phyloP scores from a whole-genome alignment of 2,797 vertebrate species.

The Pipistrellus nathusii region DNA sequence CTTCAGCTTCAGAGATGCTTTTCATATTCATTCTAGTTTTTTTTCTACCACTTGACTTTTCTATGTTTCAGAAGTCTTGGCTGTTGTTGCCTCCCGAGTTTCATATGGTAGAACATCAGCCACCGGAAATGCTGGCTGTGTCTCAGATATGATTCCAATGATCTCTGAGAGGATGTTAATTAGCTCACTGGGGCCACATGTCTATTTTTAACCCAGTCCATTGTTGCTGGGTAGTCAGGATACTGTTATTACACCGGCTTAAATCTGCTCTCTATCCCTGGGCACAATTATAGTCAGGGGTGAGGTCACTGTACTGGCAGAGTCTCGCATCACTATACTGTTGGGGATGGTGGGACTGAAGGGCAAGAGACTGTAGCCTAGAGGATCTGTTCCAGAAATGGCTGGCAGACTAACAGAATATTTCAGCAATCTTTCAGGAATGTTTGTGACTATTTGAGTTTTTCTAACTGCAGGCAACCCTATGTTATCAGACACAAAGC shows the following conservation, averaged over 20 bases:
- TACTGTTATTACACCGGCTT: neutral
- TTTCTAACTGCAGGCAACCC: conserved; percentile 21
- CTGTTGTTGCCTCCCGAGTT: neutral
- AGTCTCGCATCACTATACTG: neutral
- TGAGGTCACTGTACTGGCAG: neutral
- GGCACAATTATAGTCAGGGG: neutral
- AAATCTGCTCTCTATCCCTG: neutral
- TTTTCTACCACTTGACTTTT: neutral
- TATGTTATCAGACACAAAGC: neutral
- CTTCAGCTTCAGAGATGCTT: neutral
- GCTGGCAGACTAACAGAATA: neutral
- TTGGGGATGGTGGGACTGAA: neutral
- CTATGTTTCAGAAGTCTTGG: neutral
- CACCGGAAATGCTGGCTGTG: neutral
- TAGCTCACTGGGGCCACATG: neutral
- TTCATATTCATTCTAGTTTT: neutral
- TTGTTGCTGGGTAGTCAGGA: neutral
- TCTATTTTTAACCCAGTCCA: neutral
- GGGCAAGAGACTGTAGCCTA: neutral
- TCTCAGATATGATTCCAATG: conserved; percentile 8
- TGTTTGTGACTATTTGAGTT: neutral
- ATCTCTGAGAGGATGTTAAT: neutral
- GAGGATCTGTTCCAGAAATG: neutral
- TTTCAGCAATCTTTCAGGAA: neutral
- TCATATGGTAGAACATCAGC: neutral